phyloP scores from a whole-genome alignment of 2,888 invertebrate species.

The Eupithecia dodoneata region DNA sequence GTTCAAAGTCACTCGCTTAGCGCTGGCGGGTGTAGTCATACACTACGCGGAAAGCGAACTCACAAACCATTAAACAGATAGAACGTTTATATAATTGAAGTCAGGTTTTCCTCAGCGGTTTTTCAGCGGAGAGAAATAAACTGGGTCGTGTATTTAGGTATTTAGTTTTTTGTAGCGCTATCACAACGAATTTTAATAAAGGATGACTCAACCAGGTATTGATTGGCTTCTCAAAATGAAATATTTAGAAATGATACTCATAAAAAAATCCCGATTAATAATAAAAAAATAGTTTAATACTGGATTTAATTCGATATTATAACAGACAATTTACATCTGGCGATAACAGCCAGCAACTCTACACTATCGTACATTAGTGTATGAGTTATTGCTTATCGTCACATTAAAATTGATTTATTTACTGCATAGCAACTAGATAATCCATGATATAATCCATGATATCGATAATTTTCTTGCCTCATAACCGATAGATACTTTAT shows the following conservation, averaged over 20 bases:
- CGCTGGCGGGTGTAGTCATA: slow-evolving; percentile 56
- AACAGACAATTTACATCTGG: slow-evolving; percentile 23
- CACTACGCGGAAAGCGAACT: slow-evolving; percentile 26
- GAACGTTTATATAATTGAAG: slow-evolving; percentile 11
- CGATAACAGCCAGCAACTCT: slow-evolving; percentile 16
- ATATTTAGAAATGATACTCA: neutral
- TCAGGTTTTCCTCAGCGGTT: slow-evolving; percentile 20
- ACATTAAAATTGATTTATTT: slow-evolving; percentile 22
- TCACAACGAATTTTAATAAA: neutral
- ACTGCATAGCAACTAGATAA: slow-evolving; percentile 22
- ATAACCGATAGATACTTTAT: neutral
- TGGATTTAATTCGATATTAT: slow-evolving; percentile 3
- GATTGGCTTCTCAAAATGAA: neutral
- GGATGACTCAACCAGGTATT: neutral
- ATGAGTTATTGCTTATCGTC: slow-evolving; percentile 15
- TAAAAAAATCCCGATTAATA: neutral
- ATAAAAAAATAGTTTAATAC: neutral
- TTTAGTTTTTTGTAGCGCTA: neutral
- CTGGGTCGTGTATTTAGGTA: neutral
- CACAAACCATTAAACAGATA: slow-evolving; percentile 9
- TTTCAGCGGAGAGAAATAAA: slow-evolving; percentile 9
- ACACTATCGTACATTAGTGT: slow-evolving; percentile 11
- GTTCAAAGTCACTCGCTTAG: slow-evolving; percentile 46
- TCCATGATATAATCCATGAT: slow-evolving; percentile 15
- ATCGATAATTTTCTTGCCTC: neutral